These are phyloP conservation scores for Carcinoscorpius rotundicauda DNA, from an alignment of 1,140 invertebrate genomes.

Conservation along the genomic window DNA sequence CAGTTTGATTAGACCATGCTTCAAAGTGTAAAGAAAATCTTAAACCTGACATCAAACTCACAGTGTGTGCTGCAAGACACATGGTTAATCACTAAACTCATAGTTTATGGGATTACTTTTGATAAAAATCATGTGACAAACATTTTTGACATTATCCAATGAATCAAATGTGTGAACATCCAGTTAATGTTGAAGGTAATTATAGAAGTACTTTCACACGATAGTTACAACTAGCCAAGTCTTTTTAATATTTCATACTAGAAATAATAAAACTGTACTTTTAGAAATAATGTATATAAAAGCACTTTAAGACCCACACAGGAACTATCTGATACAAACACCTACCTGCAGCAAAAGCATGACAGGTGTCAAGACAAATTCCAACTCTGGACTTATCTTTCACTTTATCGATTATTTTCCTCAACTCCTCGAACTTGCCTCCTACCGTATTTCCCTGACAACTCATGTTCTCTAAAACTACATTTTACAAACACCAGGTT, in stretches of 20 bases:
- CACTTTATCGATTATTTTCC: conserved; percentile 37
- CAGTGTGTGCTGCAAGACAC: too few species aligned
- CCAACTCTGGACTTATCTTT: conserved; percentile 39
- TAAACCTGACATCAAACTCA: too few species aligned
- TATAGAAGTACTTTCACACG: too few species aligned
- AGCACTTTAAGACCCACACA: not conserved
- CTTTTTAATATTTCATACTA: too few species aligned
- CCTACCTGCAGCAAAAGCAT: conserved; percentile 42
- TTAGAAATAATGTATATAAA: conserved; percentile 7
- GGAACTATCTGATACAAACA: not conserved
- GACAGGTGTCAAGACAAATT: conserved; percentile 43
- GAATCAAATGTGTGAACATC: not conserved
- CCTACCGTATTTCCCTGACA: conserved; percentile 40
- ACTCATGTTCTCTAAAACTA: conserved; percentile 38
- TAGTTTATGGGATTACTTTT: too few species aligned
- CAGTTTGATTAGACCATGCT: too few species aligned
- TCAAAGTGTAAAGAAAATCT: too few species aligned
- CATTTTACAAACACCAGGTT: conserved; percentile 3
- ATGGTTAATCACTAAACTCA: too few species aligned
- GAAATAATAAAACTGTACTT: too few species aligned
- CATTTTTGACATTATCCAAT: not conserved
- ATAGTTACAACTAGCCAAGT: too few species aligned
- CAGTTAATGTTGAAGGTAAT: not conserved
- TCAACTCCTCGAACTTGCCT: conserved; percentile 38
- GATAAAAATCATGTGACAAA: too few species aligned